A percentile compares a stretch with the other conserved stretches of the same genome.
Evolutionary conservation across 1,140 invertebrate genomes (phyloP).

Genomic region (Drosophila eugracilis): DNA sequence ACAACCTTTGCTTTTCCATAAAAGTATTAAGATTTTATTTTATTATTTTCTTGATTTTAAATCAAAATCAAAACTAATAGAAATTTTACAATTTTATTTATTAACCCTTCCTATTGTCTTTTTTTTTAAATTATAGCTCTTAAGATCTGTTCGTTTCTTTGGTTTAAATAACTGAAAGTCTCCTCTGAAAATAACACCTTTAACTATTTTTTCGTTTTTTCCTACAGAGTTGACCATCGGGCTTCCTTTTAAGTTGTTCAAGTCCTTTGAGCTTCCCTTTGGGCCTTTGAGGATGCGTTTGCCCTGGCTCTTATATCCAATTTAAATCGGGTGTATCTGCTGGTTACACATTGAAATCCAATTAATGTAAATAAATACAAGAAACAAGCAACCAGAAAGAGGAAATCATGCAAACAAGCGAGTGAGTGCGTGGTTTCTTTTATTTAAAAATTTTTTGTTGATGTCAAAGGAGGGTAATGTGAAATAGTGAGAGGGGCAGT

Average conservation of each 20-base stretch:
- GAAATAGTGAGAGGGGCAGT: neutral
- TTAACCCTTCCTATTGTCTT: no score
- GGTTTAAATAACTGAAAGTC: no score
- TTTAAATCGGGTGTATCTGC: conserved; percentile 40
- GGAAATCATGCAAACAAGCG: conserved; percentile 39
- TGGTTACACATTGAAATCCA: conserved; percentile 69
- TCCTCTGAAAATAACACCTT: no score
- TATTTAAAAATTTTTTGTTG: conserved; percentile 62
- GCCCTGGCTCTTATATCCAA: conserved; percentile 21
- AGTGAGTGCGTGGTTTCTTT: conserved; percentile 66
- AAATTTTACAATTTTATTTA: no score
- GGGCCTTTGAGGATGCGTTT: conserved; percentile 9
- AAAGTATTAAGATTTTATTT: no score
- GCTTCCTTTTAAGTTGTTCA: conserved; percentile 15
- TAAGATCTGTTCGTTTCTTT: no score
- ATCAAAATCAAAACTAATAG: neutral
- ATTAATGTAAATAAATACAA: conserved; percentile 81
- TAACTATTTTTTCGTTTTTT: neutral
- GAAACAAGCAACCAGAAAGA: conserved; percentile 24
- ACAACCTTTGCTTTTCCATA: no score
- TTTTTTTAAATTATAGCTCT: no score
- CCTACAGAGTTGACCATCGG: neutral
- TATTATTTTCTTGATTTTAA: neutral
- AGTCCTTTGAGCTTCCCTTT: conserved; percentile 19
- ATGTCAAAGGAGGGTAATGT: conserved; percentile 11